Base-by-base conservation (phyloP, 1,140 invertebrate genomes). In the Radopholus similis region DNA sequence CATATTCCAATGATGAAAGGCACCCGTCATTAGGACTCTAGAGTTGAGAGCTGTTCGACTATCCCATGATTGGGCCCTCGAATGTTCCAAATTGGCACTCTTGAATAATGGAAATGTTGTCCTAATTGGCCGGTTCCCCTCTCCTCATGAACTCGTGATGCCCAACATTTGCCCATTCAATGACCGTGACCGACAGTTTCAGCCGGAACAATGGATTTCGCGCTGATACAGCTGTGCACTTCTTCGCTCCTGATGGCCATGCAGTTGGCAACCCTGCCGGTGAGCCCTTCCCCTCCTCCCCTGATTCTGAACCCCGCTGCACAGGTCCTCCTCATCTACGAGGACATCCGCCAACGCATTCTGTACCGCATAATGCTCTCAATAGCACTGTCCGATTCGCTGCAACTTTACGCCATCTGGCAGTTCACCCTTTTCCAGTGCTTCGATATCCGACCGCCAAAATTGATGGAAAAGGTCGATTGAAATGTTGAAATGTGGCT, bases 331-430 rank as follows among this genome's bases (percentile, higher is more conserved):
- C 2, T 62, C 18, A 26, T 62, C n/a, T 62, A 62, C 30, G 32
- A 21, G 21, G 49, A 62, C 32, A 35, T 62, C 34, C 59, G 59
- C 4, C n/a, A 42, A 15, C 40, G 59, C 2, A 62, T 62, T 42
- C 59, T 62, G 32, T 62, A 62, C 23, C 59, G 59, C 13, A 62
- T 62, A 49, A 62, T 62, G 59, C 18, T 62, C 11, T 62, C 59
- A 35, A 62, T 62, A 42, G 40, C 59, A 3, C 40, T 62, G 30
- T 62, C 59, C 32, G 59, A 62, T 23, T 62, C 47, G 40, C 38
- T 62, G 21, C 59, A 62, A 30, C 59, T 62, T 62, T 62, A 47
- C 49, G 59, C 59, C 32, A 62, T 62, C 47, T 62, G 42, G n/a
- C 59, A 62, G 18, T 62, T 62, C 11, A 42, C 59, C 35, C 49